Percentiles rank a stretch among this genome's conserved stretches.
phyloP scores from a whole-genome alignment of 2,113 vertebrate genomes.

The Cacatua alba region DNA sequence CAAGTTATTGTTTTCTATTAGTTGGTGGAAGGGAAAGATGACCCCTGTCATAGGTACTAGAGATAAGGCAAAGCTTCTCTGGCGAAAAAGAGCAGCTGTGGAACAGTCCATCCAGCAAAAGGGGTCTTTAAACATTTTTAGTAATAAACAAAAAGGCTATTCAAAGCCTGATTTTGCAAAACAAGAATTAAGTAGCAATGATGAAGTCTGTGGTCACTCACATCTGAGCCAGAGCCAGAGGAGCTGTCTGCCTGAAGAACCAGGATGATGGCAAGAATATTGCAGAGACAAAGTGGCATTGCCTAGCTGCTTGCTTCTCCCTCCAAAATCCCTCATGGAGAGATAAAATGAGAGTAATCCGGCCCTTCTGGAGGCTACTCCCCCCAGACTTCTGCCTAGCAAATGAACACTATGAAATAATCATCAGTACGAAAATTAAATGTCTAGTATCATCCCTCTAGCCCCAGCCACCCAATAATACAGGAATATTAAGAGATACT shows the following conservation, averaged over 20 bases:
- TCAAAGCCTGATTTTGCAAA: neutral
- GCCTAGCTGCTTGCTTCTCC: neutral
- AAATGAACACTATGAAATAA: too few relatives aligned
- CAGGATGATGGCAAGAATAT: neutral
- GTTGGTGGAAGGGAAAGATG: neutral
- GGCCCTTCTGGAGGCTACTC: neutral
- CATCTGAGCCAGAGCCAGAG: neutral
- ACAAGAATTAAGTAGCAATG: neutral
- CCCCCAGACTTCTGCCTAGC: too few relatives aligned
- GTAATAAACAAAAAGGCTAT: neutral
- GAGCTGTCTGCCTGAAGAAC: neutral
- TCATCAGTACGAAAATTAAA: too few relatives aligned
- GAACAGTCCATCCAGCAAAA: neutral
- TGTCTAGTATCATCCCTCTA: too few relatives aligned
- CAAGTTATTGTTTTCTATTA: neutral
- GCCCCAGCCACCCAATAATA: neutral
- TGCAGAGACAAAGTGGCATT: rapidly evolving
- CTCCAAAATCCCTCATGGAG: neutral
- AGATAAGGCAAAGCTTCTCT: neutral
- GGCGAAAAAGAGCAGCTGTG: neutral
- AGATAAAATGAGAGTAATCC: rapidly evolving
- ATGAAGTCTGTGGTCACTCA: neutral
- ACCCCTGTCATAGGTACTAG: neutral
- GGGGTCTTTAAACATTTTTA: neutral
- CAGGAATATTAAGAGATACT: neutral